These are phyloP conservation scores for Pachliopta kotzebuea DNA, from an alignment of 2,888 invertebrate species.

Conservation along the genomic window DNA sequence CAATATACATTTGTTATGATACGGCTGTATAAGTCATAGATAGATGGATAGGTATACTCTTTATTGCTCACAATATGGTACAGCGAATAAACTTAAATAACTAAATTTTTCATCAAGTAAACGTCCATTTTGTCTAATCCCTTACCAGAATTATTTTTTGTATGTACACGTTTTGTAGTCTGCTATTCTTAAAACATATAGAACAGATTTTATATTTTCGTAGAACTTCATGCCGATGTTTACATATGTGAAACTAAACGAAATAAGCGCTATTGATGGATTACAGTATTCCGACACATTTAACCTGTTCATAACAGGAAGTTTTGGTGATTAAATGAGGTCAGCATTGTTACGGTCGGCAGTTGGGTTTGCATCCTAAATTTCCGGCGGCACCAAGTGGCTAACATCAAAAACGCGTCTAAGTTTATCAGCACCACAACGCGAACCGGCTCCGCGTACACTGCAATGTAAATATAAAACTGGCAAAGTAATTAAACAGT, in stretches of 20 bases:
- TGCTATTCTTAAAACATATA: no score
- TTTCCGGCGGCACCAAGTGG: constrained; percentile 12
- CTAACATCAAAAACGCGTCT: constrained; percentile 9
- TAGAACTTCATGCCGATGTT: no score
- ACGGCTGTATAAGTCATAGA: no score
- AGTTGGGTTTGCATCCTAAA: constrained; percentile 16
- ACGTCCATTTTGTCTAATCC: no score
- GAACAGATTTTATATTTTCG: no score
- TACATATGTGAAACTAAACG: not conserved
- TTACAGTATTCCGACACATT: not conserved
- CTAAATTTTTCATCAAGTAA: no score
- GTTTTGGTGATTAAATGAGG: constrained; percentile 20
- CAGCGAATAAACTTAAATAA: no score
- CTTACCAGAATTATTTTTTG: no score
- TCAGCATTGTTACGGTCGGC: constrained; percentile 18
- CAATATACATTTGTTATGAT: no score
- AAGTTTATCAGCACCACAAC: constrained; percentile 1
- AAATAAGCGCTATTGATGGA: constrained; percentile 13
- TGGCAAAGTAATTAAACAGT: constrained; percentile 58
- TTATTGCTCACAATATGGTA: no score
- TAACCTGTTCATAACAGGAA: constrained; percentile 19
- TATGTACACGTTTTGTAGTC: no score
- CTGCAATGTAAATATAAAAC: constrained; percentile 48
- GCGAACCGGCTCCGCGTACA: constrained; percentile 7
- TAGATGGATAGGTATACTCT: no score